Evolutionary conservation across 1,140 invertebrate species (phyloP).

Genomic region (Bombus vancouverensis): DNA sequence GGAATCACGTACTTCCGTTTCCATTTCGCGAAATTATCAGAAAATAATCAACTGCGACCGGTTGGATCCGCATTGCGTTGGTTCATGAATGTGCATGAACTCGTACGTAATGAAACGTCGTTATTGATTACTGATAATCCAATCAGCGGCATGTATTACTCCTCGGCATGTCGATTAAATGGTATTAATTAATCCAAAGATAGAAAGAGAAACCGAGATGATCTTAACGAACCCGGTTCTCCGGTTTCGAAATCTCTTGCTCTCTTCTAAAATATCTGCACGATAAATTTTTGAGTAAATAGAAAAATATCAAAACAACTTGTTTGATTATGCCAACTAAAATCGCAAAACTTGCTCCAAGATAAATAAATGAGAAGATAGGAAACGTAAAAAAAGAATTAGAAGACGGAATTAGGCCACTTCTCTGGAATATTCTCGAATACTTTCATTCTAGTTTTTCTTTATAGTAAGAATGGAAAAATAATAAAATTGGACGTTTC

Average conservation of each 20-base stretch:
- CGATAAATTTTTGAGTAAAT: background rate
- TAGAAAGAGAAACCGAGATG: background rate
- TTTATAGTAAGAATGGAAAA: no score
- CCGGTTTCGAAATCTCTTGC: background rate
- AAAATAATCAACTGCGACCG: constrained; percentile 34
- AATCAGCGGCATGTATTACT: constrained; percentile 30
- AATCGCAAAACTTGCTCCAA: background rate
- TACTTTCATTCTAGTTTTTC: no score
- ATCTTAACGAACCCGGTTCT: background rate
- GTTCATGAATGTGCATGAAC: background rate
- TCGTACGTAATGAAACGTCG: constrained; percentile 28
- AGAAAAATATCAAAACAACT: background rate
- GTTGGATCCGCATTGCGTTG: background rate
- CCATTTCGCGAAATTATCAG: constrained; percentile 4
- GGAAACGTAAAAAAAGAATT: background rate
- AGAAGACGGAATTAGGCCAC: background rate
- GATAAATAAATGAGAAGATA: background rate
- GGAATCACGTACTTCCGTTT: background rate
- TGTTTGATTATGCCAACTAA: background rate
- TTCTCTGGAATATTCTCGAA: no score
- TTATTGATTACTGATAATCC: constrained; percentile 44
- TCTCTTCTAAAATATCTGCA: background rate
- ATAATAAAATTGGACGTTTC: no score
- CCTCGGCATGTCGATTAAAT: constrained; percentile 1
- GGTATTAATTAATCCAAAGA: constrained; percentile 30